Conservation (phyloP, 2,113 vertebrate genomes). For the Alces alces region DNA sequence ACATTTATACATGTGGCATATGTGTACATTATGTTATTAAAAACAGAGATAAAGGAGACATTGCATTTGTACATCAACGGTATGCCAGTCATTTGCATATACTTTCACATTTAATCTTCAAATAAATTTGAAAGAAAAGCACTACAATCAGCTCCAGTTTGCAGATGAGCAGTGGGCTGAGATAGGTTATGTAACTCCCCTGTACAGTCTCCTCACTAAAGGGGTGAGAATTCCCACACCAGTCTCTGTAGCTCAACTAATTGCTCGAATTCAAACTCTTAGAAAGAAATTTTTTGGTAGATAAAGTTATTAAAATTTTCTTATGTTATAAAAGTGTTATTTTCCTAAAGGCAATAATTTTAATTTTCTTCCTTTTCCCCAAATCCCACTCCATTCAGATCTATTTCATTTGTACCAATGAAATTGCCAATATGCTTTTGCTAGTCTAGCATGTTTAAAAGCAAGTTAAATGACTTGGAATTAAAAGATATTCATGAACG, state of each 20-base stretch:
- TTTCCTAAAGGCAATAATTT: conserved; percentile 54
- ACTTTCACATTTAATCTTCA: neutral
- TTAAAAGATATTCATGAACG: conserved; percentile 52
- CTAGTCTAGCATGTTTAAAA: conserved; percentile 42
- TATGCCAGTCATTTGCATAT: neutral
- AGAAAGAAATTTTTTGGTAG: neutral
- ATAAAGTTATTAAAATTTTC: conserved; percentile 10
- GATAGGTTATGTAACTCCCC: accelerated
- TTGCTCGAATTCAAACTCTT: neutral
- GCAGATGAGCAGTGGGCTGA: neutral
- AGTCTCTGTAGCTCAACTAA: neutral
- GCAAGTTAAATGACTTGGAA: conserved; percentile 53
- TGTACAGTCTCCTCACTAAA: neutral
- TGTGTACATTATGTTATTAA: neutral
- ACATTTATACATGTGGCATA: neutral
- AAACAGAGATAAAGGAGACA: neutral
- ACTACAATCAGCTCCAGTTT: neutral
- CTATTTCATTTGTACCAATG: conserved; percentile 32
- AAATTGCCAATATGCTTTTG: conserved; percentile 41
- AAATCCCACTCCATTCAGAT: conserved; percentile 4
- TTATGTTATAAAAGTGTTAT: conserved; percentile 4
- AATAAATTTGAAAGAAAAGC: neutral
- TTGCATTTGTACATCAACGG: neutral
- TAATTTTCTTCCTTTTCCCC: conserved; percentile 35
- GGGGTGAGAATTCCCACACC: neutral